Conservation (phyloP, 2,113 vertebrate species). For the Alaudala cheleensis region DNA sequence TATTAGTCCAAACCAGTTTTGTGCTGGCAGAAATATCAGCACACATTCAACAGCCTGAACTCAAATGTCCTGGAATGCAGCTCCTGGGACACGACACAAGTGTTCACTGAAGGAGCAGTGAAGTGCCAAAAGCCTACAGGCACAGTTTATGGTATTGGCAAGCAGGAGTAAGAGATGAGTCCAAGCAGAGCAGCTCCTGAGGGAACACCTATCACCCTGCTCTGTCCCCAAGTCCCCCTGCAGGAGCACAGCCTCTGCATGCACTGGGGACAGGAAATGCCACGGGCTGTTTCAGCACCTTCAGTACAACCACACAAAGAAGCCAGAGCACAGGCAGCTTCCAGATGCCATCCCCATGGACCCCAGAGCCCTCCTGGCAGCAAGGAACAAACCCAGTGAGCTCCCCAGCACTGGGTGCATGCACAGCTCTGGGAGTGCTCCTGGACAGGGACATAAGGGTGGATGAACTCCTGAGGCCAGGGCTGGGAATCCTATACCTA, state of each 20-base stretch:
- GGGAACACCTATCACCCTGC: neutral
- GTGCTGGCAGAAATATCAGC: neutral
- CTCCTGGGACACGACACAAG: neutral
- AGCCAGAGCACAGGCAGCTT: neutral
- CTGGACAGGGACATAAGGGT: neutral
- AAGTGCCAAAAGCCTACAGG: neutral
- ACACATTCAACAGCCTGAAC: neutral
- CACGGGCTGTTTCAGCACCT: neutral
- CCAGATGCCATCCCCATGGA: rapidly evolving
- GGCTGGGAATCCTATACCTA: neutral
- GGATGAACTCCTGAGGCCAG: neutral
- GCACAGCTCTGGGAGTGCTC: neutral
- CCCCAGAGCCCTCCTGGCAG: neutral
- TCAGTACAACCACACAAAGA: neutral
- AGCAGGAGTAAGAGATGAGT: neutral
- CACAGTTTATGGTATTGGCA: neutral
- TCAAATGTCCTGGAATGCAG: neutral
- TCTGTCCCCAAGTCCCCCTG: neutral
- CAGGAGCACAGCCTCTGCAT: neutral
- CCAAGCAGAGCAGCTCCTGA: neutral
- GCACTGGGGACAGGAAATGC: neutral
- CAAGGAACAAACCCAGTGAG: rapidly evolving
- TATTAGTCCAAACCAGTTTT: neutral
- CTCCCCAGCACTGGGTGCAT: rapidly evolving
- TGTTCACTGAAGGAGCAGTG: neutral